phyloP scores from a whole-genome alignment of 1,140 invertebrate species.

The Thaumatotibia leucotreta region DNA sequence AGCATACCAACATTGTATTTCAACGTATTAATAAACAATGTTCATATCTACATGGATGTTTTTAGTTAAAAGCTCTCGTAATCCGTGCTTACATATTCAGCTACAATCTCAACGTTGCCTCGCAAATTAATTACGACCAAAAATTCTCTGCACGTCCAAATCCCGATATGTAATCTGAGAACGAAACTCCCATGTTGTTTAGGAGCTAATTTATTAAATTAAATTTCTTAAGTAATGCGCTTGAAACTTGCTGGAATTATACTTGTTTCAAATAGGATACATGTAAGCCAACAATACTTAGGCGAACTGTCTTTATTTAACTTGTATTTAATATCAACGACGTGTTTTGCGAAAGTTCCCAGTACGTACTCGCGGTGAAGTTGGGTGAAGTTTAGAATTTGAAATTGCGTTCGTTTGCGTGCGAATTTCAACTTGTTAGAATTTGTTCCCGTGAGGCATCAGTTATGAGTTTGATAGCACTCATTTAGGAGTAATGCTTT shows the following conservation, averaged over 20 bases:
- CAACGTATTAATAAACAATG: neutral
- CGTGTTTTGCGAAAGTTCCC: conserved; percentile 51
- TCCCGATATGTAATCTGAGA: conserved; percentile 31
- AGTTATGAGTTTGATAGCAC: conserved; percentile 36
- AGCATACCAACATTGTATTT: no score
- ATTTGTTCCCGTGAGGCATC: conserved; percentile 30
- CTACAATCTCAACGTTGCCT: neutral
- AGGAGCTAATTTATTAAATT: conserved; percentile 63
- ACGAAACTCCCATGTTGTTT: conserved; percentile 48
- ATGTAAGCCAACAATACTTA: conserved; percentile 57
- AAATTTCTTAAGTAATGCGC: conserved; percentile 46
- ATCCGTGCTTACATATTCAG: neutral
- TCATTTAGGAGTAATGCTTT: conserved; percentile 29
- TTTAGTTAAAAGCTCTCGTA: neutral
- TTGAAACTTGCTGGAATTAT: conserved; percentile 47
- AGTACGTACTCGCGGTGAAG: conserved; percentile 37
- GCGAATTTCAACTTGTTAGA: conserved; percentile 36
- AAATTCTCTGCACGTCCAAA: conserved; percentile 42
- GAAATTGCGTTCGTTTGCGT: conserved; percentile 37
- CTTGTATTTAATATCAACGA: conserved; percentile 65
- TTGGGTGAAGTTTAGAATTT: conserved; percentile 51
- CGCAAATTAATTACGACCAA: conserved; percentile 6
- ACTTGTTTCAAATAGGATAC: conserved; percentile 58
- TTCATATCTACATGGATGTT: neutral
- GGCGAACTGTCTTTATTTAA: conserved; percentile 64